Base-by-base conservation (phyloP, 2,888 invertebrate species). In the Lycaena phlaeas region DNA sequence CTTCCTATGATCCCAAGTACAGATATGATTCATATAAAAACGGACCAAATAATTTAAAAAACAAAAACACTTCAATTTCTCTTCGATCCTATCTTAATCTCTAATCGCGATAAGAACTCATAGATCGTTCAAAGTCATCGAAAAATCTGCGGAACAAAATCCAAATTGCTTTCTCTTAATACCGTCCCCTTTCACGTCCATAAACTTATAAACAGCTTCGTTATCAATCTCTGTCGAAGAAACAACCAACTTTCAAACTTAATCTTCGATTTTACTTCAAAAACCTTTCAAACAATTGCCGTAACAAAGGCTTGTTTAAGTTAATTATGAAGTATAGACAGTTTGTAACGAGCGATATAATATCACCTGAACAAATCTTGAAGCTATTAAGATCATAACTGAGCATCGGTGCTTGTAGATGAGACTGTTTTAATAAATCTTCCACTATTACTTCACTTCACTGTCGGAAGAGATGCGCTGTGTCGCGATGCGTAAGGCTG, bases 231-330 rank as follows among this genome's bases (percentile, higher is more conserved):
- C 30, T 39, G 39, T 39, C 39, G 30, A 69, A 70, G 65, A 73
- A 69, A 66, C 59, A 46, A 46, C 49, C 46, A 48, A 59, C 65
- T 70, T 70, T 69, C 67, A 59, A 64, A 57, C 52, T 57, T 43
- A 44, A 46, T 48, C 46, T 47, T 61, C 57, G 58, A 66, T 65
- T 38, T 34, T 34, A 12, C 34, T 34, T 15, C n/a, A 14, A 29
- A 25, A 39, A 30, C 29, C 22, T 39, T 39, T 39, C 30, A 30
- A 39, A 39, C 29, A 30, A 25, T 30, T 25, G 28, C 22, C 39
- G 15, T 30, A 25, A 30, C 29, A 30, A 15, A 25, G 14, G 11
- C 38, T 38, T 9, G 25, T 15, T 11, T 30, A 22, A 34, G 34
- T 11, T 34, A 12, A 18, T 34, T 18, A 18, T 34, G 11, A 18